Base-by-base conservation (phyloP, 2,888 invertebrate genomes). In the Ecliptopera silaceata region DNA sequence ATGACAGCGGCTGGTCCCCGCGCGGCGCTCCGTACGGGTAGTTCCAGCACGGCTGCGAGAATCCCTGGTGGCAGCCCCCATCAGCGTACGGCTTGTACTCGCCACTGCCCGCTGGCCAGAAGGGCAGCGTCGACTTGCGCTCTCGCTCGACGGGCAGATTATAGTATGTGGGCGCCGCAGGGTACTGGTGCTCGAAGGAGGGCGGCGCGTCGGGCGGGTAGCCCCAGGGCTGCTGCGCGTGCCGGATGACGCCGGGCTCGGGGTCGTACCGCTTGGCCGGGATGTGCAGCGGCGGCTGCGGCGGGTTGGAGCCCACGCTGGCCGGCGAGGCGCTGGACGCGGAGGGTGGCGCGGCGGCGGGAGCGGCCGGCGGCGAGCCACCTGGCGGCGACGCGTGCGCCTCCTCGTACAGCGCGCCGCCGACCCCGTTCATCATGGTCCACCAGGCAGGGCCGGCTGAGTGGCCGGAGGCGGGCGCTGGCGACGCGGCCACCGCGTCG, bases 401-500 rank as follows among this genome's bases (percentile, higher is more conserved):
- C 92, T 95, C 95, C 86, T 95, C 95, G 92, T 95, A 95, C 72
- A 95, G 92, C 88, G 94, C 93, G 90, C 95, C 95, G 94, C 95
- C 95, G 80, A 90, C 94, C 79, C 90, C 90, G 94, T 95, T 95
- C 95, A 95, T 95, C 95, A 95, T 95, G 92, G 94, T 93, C 94
- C 95, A 95, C 95, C 95, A 95, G 92, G 95, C 94, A 93, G 95
- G 94, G 93, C 95, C 95, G 94, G 95, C 93, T 94, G 94, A 94
- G 94, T 95, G 93, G 93, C 94, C 95, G 94, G 95, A 94, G 93
- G 94, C 94, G 94, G 94, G 94, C 94, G 94, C 94, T 95, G 95
- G 93, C 91, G 93, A 93, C 88, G 92, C 92, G 91, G 93, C 93
- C 56, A 93, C 92, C 92, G 92, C 93, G 80, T 93, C 93, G 86